A percentile compares a stretch with the other conserved stretches of the same genome.
Evolutionary conservation across 2,113 vertebrate genomes (phyloP).

Genomic region (Malurus melanocephalus): DNA sequence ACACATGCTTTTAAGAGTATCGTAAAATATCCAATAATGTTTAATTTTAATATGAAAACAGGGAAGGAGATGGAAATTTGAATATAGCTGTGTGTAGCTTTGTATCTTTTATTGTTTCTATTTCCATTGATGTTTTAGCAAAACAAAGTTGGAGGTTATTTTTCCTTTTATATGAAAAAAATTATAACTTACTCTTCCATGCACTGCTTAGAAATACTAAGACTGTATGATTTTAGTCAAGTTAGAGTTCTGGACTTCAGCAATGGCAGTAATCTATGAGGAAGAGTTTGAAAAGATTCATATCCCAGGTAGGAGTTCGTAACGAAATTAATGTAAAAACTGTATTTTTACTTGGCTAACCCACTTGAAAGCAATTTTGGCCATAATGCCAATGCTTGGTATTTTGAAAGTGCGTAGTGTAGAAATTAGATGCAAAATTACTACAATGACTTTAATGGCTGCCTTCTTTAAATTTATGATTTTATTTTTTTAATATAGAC

Average conservation of each 20-base stretch:
- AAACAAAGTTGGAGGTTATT: not conserved
- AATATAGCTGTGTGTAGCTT: not conserved
- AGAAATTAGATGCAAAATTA: not conserved
- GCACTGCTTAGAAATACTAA: not conserved
- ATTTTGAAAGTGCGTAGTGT: not conserved
- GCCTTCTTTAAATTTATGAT: not conserved
- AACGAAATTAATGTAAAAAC: not conserved
- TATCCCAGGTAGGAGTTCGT: not conserved
- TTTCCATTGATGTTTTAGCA: not conserved
- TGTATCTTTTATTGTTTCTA: not conserved
- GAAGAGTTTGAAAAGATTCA: not conserved
- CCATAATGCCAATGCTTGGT: not conserved
- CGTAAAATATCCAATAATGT: not conserved
- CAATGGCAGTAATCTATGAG: not conserved
- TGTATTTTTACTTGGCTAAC: not conserved
- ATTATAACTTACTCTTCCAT: not conserved
- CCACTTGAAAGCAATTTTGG: not conserved
- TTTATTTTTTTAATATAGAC: not conserved
- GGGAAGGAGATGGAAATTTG: not conserved
- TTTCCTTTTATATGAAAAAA: not conserved
- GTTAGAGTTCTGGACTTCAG: not conserved
- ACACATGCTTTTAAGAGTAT: not conserved
- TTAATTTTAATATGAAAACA: not conserved
- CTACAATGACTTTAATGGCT: not conserved
- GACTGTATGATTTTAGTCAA: not conserved